Conservation (phyloP, 2,888 invertebrate species). For the Bruchidius siliquastri region DNA sequence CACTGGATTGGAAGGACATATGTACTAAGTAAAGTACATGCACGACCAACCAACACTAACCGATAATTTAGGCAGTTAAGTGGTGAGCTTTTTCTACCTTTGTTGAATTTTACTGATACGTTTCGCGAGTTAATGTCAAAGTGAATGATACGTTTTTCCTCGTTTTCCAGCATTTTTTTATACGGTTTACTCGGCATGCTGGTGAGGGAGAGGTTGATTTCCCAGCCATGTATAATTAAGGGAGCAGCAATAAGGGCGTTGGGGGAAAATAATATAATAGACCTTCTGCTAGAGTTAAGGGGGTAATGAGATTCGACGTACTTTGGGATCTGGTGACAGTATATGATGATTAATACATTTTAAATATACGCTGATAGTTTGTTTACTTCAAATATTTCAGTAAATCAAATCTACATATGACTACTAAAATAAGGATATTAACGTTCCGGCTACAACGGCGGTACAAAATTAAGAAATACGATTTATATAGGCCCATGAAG, state of each 20-base stretch:
- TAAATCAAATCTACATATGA: no score
- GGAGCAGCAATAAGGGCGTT: background rate
- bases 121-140: background rate
- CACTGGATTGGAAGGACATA: no score
- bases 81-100: background rate
- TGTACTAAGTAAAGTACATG: background rate
- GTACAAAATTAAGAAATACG: no score
- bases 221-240: background rate
- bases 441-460: no score
- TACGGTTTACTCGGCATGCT: background rate
- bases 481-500: no score
- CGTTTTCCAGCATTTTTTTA: background rate
- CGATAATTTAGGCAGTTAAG: background rate
- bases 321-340: background rate
- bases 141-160: background rate
- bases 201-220: background rate
- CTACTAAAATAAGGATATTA: no score
- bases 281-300: background rate
- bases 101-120: background rate
- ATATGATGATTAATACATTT: background rate
- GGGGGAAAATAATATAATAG: background rate
- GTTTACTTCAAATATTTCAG: no score
- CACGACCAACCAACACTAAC: background rate
- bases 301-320: background rate
- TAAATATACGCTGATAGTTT: no score